phyloP scores from a whole-genome alignment of 2,888 invertebrate genomes.

The Bhutanitis thaidina region DNA sequence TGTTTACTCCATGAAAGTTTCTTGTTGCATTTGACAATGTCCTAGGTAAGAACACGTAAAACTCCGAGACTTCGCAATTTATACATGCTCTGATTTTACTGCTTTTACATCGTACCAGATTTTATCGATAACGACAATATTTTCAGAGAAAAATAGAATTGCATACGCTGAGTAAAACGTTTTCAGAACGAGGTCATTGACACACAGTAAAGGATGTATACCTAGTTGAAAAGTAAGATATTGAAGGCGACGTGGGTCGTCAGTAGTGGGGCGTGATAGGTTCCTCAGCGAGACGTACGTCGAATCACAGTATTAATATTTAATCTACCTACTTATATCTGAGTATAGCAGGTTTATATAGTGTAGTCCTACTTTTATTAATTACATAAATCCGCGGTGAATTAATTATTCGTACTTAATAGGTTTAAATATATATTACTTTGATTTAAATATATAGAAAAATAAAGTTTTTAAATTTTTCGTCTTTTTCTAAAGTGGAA shows the following conservation, averaged over 20 bases:
- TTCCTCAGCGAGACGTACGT: slow-evolving; percentile 21
- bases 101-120: slow-evolving; percentile 7
- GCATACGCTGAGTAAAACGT: slow-evolving; percentile 3
- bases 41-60: slow-evolving; percentile 30
- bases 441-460: no score
- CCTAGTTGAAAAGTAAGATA: slow-evolving; percentile 28
- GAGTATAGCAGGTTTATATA: slow-evolving; percentile 30
- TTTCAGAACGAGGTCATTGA: background rate
- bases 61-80: slow-evolving; percentile 31
- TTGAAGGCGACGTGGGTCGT: slow-evolving; percentile 28
- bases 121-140: slow-evolving; percentile 20
- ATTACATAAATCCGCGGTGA: no score
- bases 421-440: no score
- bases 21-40: slow-evolving; percentile 34
- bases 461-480: slow-evolving; percentile 17
- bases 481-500: background rate
- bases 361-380: background rate
- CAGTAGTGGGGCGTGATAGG: slow-evolving; percentile 16
- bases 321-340: slow-evolving; percentile 24
- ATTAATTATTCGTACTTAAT: no score
- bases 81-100: slow-evolving; percentile 24
- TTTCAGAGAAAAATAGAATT: slow-evolving; percentile 22
- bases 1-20: slow-evolving; percentile 42
- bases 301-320: slow-evolving; percentile 31
- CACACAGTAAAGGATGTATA: background rate